These are phyloP conservation scores for Oryzias woworae DNA, from an alignment of 2,113 vertebrate genomes.

Conservation along the genomic window DNA sequence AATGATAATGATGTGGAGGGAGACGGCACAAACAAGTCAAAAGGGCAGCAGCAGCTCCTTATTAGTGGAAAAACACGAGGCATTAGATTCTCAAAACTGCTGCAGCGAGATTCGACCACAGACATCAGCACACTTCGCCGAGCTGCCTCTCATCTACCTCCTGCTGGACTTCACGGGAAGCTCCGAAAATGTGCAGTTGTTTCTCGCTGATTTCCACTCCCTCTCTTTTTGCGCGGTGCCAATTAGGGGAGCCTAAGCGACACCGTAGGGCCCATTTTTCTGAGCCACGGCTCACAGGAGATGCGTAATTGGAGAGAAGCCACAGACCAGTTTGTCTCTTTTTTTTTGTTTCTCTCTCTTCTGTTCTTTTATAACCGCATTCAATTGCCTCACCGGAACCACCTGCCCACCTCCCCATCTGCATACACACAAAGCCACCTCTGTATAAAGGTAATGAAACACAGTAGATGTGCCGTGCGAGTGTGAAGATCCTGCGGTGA, in stretches of 20 bases:
- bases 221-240: constrained; percentile 40
- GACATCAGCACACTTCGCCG: constrained; percentile 20
- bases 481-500: constrained; percentile 34
- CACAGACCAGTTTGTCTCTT: constrained; percentile 47
- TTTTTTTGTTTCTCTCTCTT: constrained; percentile 8
- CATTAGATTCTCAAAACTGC: constrained; percentile 19
- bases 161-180: constrained; percentile 38
- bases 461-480: constrained; percentile 37
- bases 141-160: constrained; percentile 64
- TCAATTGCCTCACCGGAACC: not conserved
- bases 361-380: constrained; percentile 22
- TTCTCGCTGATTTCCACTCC: constrained; percentile 29
- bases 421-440: constrained; percentile 9
- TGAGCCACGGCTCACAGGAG: constrained; percentile 50
- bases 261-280: constrained; percentile 52
- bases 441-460: constrained; percentile 47
- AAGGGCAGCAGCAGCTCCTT: constrained; percentile 49
- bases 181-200: constrained; percentile 27
- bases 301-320: constrained; percentile 65
- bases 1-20: constrained; percentile 36
- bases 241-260: constrained; percentile 65
- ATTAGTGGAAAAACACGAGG: constrained; percentile 54
- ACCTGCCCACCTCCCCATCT: constrained; percentile 4
- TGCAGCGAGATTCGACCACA: constrained; percentile 35
- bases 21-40: constrained; percentile 36